Evolutionary conservation across 2,888 invertebrate genomes (phyloP), one percentile per base, ranked within the genome.

Genomic region (Netelia fuscicornis): DNA sequence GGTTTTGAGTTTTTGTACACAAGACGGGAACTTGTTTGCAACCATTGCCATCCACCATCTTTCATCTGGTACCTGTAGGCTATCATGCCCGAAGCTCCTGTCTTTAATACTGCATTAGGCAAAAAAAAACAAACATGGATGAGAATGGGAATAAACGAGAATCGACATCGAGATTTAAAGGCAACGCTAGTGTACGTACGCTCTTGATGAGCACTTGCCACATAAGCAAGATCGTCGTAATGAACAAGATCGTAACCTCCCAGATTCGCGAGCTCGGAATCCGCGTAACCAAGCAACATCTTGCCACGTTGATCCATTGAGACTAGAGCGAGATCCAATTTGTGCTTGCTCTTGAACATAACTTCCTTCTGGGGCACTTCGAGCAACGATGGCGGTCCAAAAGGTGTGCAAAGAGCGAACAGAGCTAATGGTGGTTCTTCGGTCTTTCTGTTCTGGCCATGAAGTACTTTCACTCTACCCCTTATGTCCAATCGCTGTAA

Each of bases 1-100:
- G 99, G 99, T 94, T 99, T 99, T 87, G 99, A 99, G 94, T 99
- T 99, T 95, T 99, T 99, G 95, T 99, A 99, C 89, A 99, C 98
- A 89, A 99, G 96, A 88, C 99, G 96, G 13, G 99, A 99, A 90
- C 97, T 97, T 23, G 99, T 99, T 95, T 99, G 99, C 84, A 99
- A 95, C 99, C 99, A 99, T 94, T 99, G 98, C 98, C 98, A 98
- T 91, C 97, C 97, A 8, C 97, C 97, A 87, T 98, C 98, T 94
- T 98, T 98, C 89, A 98, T 98, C 94, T 99, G 97, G 94, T 98
- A 97, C 93, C 99, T 96, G 94, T 99, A 99, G 84, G 99, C 99
- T 91, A 99, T 99, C 97, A 99, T 97, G 42, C 99, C 99, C 84
- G 99, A 99, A 91, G 99, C 99, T 89, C 99, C 99, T 74, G 99